Base-by-base conservation (phyloP, 2,888 invertebrate species). In the Halocaridina rubra region DNA sequence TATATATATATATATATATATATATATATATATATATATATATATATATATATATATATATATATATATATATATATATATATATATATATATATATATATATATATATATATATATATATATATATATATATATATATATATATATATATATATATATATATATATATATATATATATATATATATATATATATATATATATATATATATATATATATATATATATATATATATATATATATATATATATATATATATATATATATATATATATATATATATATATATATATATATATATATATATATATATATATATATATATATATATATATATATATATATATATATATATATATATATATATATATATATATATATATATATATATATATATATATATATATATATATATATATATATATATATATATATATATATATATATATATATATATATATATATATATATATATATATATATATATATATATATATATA, bases 61-160 rank as follows among this genome's bases (percentile, higher is more conserved):
- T 13, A 39, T 39, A 39, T 39, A 39, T 39, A 39, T 39, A 39
- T 39, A 39, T 39, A 39, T 39, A 39, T 39, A 39, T 39, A 39
- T 39, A 61, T 64, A 64, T 64, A 64, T 64, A 64, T 64, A 4
- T n/a, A 4, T 64, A 4, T 64, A 64, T 64, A 64, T 64, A 64
- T 64, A 64, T 64, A 64, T 64, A 64, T 64, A 64, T 64, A 64
- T 64, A 64, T 64, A 64, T 64, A 64, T 64, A 64, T 64, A 64
- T 64, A 64, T 64, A 64, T 64, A 64, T 64, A 64, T 64, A 64
- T 64, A 64, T 64, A 3, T 64, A 64, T 64, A 64, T 64, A 4
- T 64, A 64, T 64, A 22, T n/a, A n/a, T 22, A 64, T 64, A n/a
- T 22, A 64, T 22, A 22, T 13, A 2, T 2, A 64, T 13, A 64